Evolutionary conservation across 2,113 vertebrate species (phyloP), one percentile per base, ranked within the genome.

Genomic region (Pluvianellus socialis): DNA sequence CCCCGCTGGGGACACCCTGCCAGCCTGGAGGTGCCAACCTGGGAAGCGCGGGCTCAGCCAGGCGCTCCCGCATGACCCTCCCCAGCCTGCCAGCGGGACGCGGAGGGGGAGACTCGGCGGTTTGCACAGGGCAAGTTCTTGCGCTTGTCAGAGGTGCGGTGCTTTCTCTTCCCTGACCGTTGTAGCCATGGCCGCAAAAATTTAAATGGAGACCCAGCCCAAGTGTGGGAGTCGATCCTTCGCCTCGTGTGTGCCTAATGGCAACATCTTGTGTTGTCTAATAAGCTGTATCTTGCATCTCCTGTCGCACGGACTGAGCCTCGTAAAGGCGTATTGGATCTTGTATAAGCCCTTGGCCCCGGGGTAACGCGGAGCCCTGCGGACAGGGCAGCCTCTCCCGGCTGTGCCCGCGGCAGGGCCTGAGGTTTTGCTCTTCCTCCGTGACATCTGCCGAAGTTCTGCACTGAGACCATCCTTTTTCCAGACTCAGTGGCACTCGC

Each of bases 361-460:
- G 2, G 56, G 44, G 45, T 53, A 17, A 30, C 3, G 20, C 33
- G 26, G 38, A 82, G 38, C 47, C 47, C 35, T 53, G 63, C 42
- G 65, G 45, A 70, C 28, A 53, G 58, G 40, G 19, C 40, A 79
- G 81, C 49, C 32, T 82, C 62, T 82, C 27, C 33, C 4, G 1
- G 44, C 14, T 38, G 28, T 67, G 45, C 1, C 26, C 5, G 14
- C 0, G 0, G 45, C 42, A 32, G 27, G 10, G 73, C 30, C 42
- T 6, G 6, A 67, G 49, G n/a, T 38, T 75, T 79, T 58, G 58
- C 20, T 79, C 49, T 82, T 40, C 27, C 33, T 90, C 52, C 5
- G 3, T 56, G 26, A 47, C 0, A 0, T 66, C 33, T 74, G 58
- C 45, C 61, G 26, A 63, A 76, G 40, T 21, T 90, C 27, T 73